These are phyloP conservation scores for Gryllus longicercus DNA, from an alignment of 2,888 invertebrate genomes.

Conservation along the genomic window DNA sequence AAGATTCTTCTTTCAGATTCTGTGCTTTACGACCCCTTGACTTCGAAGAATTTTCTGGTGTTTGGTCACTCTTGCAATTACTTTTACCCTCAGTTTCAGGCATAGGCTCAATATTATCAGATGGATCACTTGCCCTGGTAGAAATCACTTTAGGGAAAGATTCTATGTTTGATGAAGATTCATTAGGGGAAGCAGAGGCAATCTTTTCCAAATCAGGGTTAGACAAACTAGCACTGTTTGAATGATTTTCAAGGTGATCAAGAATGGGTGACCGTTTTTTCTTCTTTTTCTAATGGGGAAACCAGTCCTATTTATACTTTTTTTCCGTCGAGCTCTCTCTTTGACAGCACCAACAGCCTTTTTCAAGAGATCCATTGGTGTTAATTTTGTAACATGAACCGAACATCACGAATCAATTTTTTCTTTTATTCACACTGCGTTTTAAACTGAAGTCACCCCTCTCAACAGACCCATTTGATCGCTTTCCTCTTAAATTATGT, in stretches of 20 bases:
- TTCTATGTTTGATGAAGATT: background rate
- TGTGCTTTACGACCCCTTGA: constrained; percentile 21
- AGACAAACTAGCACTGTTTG: background rate
- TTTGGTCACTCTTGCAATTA: background rate
- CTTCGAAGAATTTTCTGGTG: background rate
- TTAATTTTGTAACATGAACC: constrained; percentile 43
- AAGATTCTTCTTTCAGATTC: constrained; percentile 21
- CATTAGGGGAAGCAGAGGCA: background rate
- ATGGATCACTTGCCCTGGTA: background rate
- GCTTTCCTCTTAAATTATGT: constrained; percentile 35
- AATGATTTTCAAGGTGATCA: constrained; percentile 4
- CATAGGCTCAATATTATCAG: background rate
- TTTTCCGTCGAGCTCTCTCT: constrained; percentile 60
- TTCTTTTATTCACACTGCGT: constrained; percentile 39
- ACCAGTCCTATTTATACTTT: constrained; percentile 81
- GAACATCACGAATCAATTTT: constrained; percentile 41
- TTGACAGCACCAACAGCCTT: constrained; percentile 44
- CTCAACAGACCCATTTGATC: constrained; percentile 29
- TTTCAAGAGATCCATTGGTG: constrained; percentile 38
- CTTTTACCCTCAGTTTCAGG: background rate
- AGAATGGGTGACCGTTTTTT: constrained; percentile 59
- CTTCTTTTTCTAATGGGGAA: constrained; percentile 79
- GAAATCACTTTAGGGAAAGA: background rate
- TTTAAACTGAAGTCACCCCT: constrained; percentile 19
- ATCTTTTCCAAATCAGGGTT: too few species aligned